phyloP scores from a whole-genome alignment of 2,113 vertebrate genomes.

The Sclerurus mexicanus region DNA sequence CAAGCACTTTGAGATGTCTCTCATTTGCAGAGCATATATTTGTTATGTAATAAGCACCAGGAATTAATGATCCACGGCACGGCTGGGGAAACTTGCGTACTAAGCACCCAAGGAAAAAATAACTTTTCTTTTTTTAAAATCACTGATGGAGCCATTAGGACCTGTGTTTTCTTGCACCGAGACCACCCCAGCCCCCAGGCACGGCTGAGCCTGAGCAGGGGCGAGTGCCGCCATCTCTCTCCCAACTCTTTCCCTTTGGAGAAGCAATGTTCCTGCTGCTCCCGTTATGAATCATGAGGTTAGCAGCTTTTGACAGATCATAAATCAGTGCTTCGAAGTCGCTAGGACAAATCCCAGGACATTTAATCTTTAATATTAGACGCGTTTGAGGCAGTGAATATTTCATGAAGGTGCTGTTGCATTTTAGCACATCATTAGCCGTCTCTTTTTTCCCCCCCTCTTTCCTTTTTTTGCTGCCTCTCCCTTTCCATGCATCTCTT shows the following conservation, averaged over 20 bases:
- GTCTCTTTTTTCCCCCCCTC: not conserved
- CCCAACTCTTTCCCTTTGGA: conserved; percentile 14
- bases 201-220: not conserved
- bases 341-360: conserved; percentile 75
- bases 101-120: conserved; percentile 68
- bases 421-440: conserved; percentile 77
- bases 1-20: conserved; percentile 21
- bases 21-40: conserved; percentile 73
- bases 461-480: not conserved
- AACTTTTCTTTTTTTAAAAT: conserved; percentile 23
- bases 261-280: conserved; percentile 53
- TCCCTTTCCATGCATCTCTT: not conserved
- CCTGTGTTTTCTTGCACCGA: not conserved
- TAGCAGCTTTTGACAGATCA: conserved; percentile 80
- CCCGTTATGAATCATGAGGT: conserved; percentile 78
- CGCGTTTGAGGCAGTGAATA: conserved; percentile 77
- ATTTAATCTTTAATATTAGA: conserved; percentile 81
- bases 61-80: conserved; percentile 70
- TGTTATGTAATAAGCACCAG: conserved; percentile 68
- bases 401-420: conserved; percentile 78
- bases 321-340: conserved; percentile 80
- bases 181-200: not conserved
- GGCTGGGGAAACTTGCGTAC: conserved; percentile 57
- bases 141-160: conserved; percentile 45
- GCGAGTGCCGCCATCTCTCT: not conserved